Base-by-base conservation (phyloP, 2,113 vertebrate species). In the Passer domesticus region DNA sequence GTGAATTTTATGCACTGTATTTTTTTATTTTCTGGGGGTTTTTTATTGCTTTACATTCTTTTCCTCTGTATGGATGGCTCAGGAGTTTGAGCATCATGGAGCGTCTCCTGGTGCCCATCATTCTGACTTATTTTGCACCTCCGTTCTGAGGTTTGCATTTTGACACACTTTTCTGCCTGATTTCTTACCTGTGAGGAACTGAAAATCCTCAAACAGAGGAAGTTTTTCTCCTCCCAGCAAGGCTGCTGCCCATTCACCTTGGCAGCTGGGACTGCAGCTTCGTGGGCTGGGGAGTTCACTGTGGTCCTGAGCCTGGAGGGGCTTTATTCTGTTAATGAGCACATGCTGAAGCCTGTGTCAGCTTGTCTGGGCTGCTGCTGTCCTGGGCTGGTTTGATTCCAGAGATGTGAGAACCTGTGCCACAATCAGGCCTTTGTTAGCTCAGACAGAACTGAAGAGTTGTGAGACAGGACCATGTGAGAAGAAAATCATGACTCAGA, bases 41-140 rank as follows among this genome's bases (percentile, higher is more conserved):
- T 91, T 90, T 92, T 76, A 78, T 94, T 87, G 75, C 62, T 76
- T 89, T 89, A 77, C 67, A 28, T 92, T 92, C 66, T 83, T 89
- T 73, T 72, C 18, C 64, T 78, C 56, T n/a, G 18, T 31, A 13
- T 58, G 55, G 58, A 49, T 63, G 55, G 13, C 68, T 62, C 22
- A 4, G 79, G 79, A 89, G 62, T 91, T 84, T 41, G 44, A 83
- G 15, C 67, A 75, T 84, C 62, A 3, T 20, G 27, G 49, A 63
- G 33, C 10, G 6, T 50, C 64, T 92, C 66, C 86, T 87, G 1
- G 0, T 89, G 70, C 55, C 63, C 30, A 25, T 90, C 66, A 8
- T 50, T 92, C 43, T 76, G 60, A 15, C 30, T 78, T 52, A 25
- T 21, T 92, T 95, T 72, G 49, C 13, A 2, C 20, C 58, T 70